Base-by-base conservation (phyloP, 2,113 vertebrate genomes). In the Erythrocercus mccallii region DNA sequence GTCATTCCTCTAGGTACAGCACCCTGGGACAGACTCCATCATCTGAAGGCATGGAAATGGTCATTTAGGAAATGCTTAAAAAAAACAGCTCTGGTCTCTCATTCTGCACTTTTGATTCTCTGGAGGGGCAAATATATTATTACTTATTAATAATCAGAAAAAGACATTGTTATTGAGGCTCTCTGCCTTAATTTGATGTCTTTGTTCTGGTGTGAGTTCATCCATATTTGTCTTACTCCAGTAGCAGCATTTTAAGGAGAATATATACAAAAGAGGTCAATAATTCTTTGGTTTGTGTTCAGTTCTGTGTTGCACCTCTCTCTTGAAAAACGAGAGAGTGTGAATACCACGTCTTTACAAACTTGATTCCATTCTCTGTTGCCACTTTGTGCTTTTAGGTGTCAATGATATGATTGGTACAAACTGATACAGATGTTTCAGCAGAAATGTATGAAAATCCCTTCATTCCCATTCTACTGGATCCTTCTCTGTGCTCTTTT, bases 51-150 rank as follows among this genome's bases (percentile, higher is more conserved):
- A 50, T 15, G 18, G 22, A 74, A 85, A 74, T 6, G 4, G 8
- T 57, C 10, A 20, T 45, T 33, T 48, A 28, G 58, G 31, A 60
- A 42, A 50, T 31, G 15, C 14, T 61, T 56, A 45, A 79, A 61
- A 30, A 61, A 28, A 51, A 2, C 2, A 44, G 12, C 19, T 35
- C 23, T 66, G 15, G 18, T 44, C 10, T 86, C 66, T 86, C 10
- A 38, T 47, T 57, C 35, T 69, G 21, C 2, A 0, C 2, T 69
- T 81, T 47, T 56, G 21, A 22, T 50, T 37, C 20, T 4, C 15
- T 22, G 6, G 5, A 27, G 11, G 3, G 3, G 4, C 0, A n/a
- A 22, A 56, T 42, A 21, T 6, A 33, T 11, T 77, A 57, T 12
- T 48, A 40, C 17, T 56, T 69, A 58, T 5, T 58, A 80, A 40